Conservation (phyloP, 1,140 invertebrate species). For the Andricus grossulariae region DNA sequence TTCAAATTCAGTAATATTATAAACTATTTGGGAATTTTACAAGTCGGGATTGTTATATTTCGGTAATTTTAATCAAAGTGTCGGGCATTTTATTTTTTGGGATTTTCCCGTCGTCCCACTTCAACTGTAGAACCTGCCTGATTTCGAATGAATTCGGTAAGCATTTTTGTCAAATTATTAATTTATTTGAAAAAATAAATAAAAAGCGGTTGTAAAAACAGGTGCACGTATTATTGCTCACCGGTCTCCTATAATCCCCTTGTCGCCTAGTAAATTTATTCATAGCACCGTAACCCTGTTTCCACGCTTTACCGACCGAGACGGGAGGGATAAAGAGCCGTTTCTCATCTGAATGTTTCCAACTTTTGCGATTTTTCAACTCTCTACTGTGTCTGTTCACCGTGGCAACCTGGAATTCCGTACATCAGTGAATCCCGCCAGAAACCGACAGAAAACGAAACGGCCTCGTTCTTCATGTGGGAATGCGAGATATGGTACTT, state of each 20-base stretch:
- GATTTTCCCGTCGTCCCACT: too few species aligned
- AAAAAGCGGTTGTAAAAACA: background rate
- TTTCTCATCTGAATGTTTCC: slow-evolving; percentile 63
- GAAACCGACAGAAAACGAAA: background rate
- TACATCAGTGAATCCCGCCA: slow-evolving; percentile 45
- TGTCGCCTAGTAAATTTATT: slow-evolving; percentile 70
- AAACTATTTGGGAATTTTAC: too few species aligned
- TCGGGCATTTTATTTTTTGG: too few species aligned
- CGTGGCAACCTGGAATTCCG: slow-evolving; percentile 48
- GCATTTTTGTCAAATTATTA: too few species aligned
- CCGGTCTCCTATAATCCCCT: slow-evolving; percentile 59
- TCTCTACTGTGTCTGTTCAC: background rate
- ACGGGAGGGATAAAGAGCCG: slow-evolving; percentile 59
- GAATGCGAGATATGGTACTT: background rate
- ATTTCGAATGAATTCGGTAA: too few species aligned
- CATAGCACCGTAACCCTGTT: slow-evolving; percentile 73
- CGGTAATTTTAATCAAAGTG: too few species aligned
- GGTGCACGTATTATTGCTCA: slow-evolving; percentile 63
- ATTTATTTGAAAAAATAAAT: background rate
- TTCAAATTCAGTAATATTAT: too few species aligned
- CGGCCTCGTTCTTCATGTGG: background rate
- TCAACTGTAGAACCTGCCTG: too few species aligned
- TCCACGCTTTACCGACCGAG: slow-evolving; percentile 67
- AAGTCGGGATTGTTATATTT: too few species aligned
- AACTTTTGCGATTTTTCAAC: slow-evolving; percentile 67